phyloP scores from a whole-genome alignment of 2,797 vertebrate genomes.

The Halcyon smyrnensis region DNA sequence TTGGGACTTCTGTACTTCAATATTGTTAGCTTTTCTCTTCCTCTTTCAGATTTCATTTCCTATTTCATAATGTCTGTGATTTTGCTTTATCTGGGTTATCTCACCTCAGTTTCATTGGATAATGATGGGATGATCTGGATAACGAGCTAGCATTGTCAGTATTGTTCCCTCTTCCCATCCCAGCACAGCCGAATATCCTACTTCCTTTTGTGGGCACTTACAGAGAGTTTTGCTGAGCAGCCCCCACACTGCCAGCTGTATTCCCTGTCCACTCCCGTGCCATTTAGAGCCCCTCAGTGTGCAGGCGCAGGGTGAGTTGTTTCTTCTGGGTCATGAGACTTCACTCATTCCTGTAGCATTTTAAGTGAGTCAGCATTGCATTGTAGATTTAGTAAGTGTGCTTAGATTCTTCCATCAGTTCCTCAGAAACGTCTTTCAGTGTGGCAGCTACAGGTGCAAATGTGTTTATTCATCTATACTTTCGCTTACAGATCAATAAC shows the following conservation, averaged over 20 bases:
- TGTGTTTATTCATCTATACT: not conserved
- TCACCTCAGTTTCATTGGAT: not conserved
- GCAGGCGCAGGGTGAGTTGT: not conserved
- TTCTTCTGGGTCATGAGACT: not conserved
- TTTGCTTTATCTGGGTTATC: not conserved
- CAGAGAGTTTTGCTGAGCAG: not conserved
- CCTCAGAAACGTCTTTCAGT: not conserved
- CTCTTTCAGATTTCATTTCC: not conserved
- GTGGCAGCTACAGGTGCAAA: conserved; percentile 1
- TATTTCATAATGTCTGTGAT: not conserved
- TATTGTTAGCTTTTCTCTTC: not conserved
- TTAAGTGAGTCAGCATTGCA: not conserved
- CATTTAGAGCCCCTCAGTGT: not conserved
- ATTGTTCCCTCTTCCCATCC: not conserved
- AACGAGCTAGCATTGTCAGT: not conserved
- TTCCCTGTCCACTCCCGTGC: not conserved
- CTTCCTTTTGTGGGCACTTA: not conserved
- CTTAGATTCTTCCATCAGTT: not conserved
- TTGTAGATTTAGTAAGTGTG: not conserved
- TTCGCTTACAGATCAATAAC: conserved; percentile 8
- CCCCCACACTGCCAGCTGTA: not conserved
- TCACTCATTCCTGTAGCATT: not conserved
- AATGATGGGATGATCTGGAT: not conserved
- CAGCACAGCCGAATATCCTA: not conserved
- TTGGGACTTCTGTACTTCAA: not conserved